Percentiles rank a stretch among this genome's conserved stretches.
Evolutionary conservation across 1,140 invertebrate species (phyloP).

Genomic region (Tetragnatha versicolor): DNA sequence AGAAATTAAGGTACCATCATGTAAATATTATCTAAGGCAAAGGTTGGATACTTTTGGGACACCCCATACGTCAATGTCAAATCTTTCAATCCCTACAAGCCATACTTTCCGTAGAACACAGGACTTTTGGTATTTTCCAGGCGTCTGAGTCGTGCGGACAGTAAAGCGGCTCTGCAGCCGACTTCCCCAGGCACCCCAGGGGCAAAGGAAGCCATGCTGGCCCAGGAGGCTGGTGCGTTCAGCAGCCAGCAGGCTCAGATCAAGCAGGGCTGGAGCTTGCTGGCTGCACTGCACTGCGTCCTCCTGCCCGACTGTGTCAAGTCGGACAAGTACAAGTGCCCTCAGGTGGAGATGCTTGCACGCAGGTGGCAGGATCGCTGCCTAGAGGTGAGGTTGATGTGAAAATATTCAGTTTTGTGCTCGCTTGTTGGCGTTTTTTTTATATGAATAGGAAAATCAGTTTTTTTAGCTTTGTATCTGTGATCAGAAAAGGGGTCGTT

Average conservation of each 20-base stretch:
- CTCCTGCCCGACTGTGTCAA: constrained; percentile 85
- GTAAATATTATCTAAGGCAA: too few species aligned
- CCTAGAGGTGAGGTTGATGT: constrained; percentile 76
- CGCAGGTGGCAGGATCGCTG: constrained; percentile 98
- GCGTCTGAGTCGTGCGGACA: constrained; percentile 58
- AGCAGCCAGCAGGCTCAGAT: constrained; percentile 88
- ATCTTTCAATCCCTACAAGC: too few species aligned
- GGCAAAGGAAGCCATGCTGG: constrained; percentile 68
- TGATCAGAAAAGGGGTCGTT: too few species aligned
- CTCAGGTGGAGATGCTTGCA: constrained; percentile 96
- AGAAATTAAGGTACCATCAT: too few species aligned
- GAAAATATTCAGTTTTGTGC: too few species aligned
- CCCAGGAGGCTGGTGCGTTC: constrained; percentile 80
- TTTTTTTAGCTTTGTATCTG: too few species aligned
- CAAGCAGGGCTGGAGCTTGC: constrained; percentile 94
- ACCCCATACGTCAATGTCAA: too few species aligned
- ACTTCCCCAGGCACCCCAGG: constrained; percentile 40
- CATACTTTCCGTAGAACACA: too few species aligned
- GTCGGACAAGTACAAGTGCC: constrained; percentile 83
- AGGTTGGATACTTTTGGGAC: too few species aligned
- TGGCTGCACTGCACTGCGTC: constrained; percentile 96
- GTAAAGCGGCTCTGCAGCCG: constrained; percentile 48
- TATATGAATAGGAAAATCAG: too few species aligned
- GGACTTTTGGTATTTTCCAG: too few species aligned
- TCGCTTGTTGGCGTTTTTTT: too few species aligned